Percentiles rank a stretch among this genome's conserved stretches.
Evolutionary conservation across 2,113 vertebrate genomes (phyloP).

Genomic region (Nibea albiflora): DNA sequence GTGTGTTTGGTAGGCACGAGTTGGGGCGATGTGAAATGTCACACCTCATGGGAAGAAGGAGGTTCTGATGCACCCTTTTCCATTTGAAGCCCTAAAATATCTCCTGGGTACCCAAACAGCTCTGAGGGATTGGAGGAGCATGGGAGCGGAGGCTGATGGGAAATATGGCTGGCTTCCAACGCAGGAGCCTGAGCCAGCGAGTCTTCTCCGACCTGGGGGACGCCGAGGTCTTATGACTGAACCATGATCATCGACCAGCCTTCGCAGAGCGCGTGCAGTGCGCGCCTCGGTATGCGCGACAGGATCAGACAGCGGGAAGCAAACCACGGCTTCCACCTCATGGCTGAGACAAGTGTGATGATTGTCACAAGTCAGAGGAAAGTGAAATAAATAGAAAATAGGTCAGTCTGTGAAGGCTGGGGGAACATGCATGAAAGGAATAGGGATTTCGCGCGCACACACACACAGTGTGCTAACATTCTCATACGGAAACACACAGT

Average conservation of each 20-base stretch:
- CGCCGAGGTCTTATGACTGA: slow-evolving; percentile 6
- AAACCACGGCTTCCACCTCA: neutral
- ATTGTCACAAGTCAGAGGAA: slow-evolving; percentile 26
- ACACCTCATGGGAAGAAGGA: slow-evolving; percentile 41
- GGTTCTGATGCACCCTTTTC: slow-evolving; percentile 47
- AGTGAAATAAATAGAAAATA: slow-evolving; percentile 67
- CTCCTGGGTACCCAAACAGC: slow-evolving; percentile 39
- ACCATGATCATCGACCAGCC: slow-evolving; percentile 12
- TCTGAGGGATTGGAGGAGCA: slow-evolving; percentile 4
- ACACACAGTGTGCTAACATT: no score
- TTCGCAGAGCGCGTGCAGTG: neutral
- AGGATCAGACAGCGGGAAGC: neutral
- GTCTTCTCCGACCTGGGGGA: slow-evolving; percentile 17
- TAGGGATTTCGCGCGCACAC: slow-evolving; percentile 4
- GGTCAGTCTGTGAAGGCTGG: slow-evolving; percentile 55
- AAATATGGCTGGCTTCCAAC: slow-evolving; percentile 25
- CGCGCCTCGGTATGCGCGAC: neutral
- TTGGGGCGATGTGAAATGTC: slow-evolving; percentile 50
- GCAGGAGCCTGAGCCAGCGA: neutral
- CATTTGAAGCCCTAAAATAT: slow-evolving; percentile 49
- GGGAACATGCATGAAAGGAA: slow-evolving; percentile 45
- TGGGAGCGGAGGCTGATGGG: slow-evolving; percentile 35
- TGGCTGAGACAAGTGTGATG: neutral
- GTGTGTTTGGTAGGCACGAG: slow-evolving; percentile 10
- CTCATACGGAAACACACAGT: slow-evolving; percentile 30